These are phyloP conservation scores for Drosophila mojavensis DNA, from an alignment of 1,140 invertebrate species.

Conservation along the genomic window DNA sequence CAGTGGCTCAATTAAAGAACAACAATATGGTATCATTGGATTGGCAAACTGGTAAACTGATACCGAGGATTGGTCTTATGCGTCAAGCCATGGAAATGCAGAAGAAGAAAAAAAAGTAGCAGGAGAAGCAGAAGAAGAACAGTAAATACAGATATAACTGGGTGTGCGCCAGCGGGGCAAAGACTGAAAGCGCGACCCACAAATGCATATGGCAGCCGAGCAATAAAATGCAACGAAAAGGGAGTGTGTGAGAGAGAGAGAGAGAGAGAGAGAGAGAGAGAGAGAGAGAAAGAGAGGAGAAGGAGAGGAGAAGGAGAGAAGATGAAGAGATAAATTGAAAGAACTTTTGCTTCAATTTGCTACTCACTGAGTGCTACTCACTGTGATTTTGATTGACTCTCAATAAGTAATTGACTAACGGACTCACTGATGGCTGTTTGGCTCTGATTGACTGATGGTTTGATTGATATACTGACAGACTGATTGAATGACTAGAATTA, in stretches of 20 bases:
- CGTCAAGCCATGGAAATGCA: slow-evolving; percentile 47
- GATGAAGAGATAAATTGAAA: not conserved
- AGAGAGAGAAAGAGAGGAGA: not conserved
- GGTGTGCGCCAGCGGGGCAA: not conserved
- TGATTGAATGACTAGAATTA: too few relatives aligned
- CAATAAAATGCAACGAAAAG: not conserved
- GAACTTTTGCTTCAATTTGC: slow-evolving; percentile 6
- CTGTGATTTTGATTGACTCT: not conserved
- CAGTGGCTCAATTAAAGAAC: slow-evolving; percentile 53
- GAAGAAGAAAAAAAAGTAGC: not conserved
- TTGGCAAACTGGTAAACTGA: slow-evolving; percentile 39
- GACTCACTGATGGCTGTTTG: not conserved
- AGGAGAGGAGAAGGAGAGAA: not conserved
- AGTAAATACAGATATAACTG: not conserved
- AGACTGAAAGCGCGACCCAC: too few relatives aligned
- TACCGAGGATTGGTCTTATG: slow-evolving; percentile 23
- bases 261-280: not conserved
- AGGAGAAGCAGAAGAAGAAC: not conserved
- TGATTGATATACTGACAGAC: too few relatives aligned
- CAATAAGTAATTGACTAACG: not conserved
- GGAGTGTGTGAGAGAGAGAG: not conserved
- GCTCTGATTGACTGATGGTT: too few relatives aligned
- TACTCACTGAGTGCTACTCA: not conserved
- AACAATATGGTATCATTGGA: slow-evolving; percentile 37
- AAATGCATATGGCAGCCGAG: slow-evolving; percentile 8